Evolutionary conservation across 2,888 invertebrate species (phyloP), one percentile per base, ranked within the genome.

Genomic region (Napeogenes sylphis): DNA sequence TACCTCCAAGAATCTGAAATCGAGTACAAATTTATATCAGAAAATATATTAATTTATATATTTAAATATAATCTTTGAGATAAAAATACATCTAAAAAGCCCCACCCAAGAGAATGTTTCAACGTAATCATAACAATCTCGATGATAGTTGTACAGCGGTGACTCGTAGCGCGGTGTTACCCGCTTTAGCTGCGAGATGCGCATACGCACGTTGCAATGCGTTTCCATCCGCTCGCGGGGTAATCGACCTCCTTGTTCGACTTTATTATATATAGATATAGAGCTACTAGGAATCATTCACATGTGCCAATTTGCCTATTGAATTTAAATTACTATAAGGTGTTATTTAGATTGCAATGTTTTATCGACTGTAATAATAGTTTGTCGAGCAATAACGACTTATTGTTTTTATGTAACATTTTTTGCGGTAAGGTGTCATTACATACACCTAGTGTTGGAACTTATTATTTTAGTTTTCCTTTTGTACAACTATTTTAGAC

Each of bases 151-250:
- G 57, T 66, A 64, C 63, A 66, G 77, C 75, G 74, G 75, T 69
- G 72, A 78, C 78, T 78, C 78, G 80, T 76, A 81, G 78, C 75
- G 79, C 73, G 30, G 30, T 51, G 30, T 51, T 51, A 30, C 78
- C 82, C 76, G 77, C 80, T 79, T 85, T 85, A 82, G 76, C 69
- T 73, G 74, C 74, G 76, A 75, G 77, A 77, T 82, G 83, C 81
- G 80, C 80, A 73, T 76, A 79, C 81, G 83, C 83, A 81, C 75
- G 70, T 72, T 78, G 78, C 80, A 73, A 71, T 73, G 77, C 76
- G 77, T 76, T 77, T 73, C 72, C 74, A 70, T 66, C 64, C 75
- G 75, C 82, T 81, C 78, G 82, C 84, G 86, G 84, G 87, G 85
- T 87, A 76, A 77, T 76, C 71, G 82, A 79, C 82, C 88, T 74